These are phyloP conservation scores for Epinotia brunnichana DNA, from an alignment of 2,888 invertebrate species.

Conservation along the genomic window DNA sequence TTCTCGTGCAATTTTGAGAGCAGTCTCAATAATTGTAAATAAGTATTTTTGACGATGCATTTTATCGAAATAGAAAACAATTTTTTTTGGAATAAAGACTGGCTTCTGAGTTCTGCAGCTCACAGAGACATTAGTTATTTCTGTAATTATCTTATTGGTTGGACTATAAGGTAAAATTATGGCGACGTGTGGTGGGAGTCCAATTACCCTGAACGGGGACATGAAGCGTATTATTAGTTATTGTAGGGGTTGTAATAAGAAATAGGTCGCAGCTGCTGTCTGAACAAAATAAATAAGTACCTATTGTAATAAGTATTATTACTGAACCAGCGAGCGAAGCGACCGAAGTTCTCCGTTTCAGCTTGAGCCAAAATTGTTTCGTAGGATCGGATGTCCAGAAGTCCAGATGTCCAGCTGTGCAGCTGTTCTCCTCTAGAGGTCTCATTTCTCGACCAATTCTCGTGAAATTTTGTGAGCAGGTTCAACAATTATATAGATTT, in stretches of 20 bases:
- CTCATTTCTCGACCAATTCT: too few relatives aligned
- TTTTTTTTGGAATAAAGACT: too few relatives aligned
- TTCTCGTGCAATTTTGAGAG: too few relatives aligned
- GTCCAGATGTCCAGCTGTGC: too few relatives aligned
- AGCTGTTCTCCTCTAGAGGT: too few relatives aligned
- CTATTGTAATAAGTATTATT: not conserved
- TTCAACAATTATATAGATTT: too few relatives aligned
- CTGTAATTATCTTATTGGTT: not conserved
- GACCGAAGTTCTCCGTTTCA: too few relatives aligned
- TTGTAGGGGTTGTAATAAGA: constrained; percentile 29
- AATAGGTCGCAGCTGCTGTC: constrained; percentile 17
- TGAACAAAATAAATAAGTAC: not conserved
- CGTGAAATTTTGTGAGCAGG: too few relatives aligned
- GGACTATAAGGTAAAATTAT: constrained; percentile 26
- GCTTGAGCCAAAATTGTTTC: not conserved
- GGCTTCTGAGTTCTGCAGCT: too few relatives aligned
- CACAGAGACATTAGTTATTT: not conserved
- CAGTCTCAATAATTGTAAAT: too few relatives aligned
- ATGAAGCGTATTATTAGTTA: constrained; percentile 39
- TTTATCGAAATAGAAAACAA: too few relatives aligned
- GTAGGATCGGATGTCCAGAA: not conserved
- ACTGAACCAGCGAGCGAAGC: not conserved
- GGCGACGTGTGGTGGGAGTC: constrained; percentile 37
- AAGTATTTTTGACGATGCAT: too few relatives aligned
- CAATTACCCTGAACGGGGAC: constrained; percentile 41